Conservation (phyloP, 2,113 vertebrate genomes). For the Gymnogyps californianus region DNA sequence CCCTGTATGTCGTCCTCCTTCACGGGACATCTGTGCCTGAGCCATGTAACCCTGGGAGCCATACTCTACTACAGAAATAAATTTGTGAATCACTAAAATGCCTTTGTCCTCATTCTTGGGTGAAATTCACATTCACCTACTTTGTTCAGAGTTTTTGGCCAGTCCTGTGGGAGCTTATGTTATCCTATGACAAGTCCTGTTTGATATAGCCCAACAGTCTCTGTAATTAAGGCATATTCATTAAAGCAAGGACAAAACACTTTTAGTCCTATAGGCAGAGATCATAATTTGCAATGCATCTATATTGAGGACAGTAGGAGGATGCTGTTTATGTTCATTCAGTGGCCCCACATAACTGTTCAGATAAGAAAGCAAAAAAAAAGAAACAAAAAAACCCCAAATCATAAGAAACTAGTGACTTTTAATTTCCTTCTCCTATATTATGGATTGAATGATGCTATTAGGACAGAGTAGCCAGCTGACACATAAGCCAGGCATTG, state of each 20-base stretch:
- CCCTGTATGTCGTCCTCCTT: not conserved
- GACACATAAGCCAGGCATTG: not conserved
- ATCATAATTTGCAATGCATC: not conserved
- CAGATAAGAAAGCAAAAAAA: not conserved
- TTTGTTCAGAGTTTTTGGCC: not conserved
- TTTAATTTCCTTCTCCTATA: not conserved
- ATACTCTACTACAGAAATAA: not conserved
- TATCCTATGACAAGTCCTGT: not conserved
- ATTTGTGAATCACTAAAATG: not conserved
- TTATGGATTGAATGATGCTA: not conserved
- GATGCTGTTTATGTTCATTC: not conserved
- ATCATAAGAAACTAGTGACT: not conserved
- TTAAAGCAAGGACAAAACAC: not conserved
- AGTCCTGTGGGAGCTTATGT: not conserved
- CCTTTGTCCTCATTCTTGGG: not conserved
- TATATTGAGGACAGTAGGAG: not conserved
- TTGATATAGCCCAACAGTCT: not conserved
- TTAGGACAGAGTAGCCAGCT: not conserved
- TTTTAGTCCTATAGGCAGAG: not conserved
- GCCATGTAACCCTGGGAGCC: not conserved
- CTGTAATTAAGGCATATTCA: not conserved
- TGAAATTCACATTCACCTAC: not conserved
- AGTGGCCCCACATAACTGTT: not conserved
- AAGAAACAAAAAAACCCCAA: not conserved
- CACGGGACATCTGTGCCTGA: not conserved